These are phyloP conservation scores for Mixornis gularis DNA, from an alignment of 2,113 vertebrate genomes.

Conservation along the genomic window DNA sequence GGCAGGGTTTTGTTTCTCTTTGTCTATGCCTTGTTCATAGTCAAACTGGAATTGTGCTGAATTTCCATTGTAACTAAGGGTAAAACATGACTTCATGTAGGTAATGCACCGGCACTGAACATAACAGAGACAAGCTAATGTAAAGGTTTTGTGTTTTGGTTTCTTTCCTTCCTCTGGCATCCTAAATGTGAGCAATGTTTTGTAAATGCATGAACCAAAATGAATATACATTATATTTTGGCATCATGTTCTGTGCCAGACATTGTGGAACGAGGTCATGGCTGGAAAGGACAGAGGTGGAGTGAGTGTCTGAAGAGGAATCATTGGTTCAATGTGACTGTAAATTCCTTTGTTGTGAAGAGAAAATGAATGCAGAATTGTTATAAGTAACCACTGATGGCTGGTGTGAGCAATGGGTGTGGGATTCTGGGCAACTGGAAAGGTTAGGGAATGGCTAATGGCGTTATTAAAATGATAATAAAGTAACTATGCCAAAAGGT, in stretches of 20 bases:
- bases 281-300: background rate
- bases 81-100: background rate
- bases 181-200: background rate
- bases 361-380: background rate
- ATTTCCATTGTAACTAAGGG: background rate
- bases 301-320: background rate
- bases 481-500: background rate
- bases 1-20: background rate
- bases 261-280: background rate
- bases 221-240: background rate
- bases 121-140: background rate
- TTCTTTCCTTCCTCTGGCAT: background rate
- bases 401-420: background rate
- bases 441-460: constrained; percentile 49
- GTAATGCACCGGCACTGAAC: background rate
- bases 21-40: background rate
- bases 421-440: background rate
- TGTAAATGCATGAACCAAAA: background rate
- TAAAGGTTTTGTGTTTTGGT: background rate
- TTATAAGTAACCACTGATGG: background rate
- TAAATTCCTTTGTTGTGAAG: constrained; percentile 16
- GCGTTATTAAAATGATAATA: constrained; percentile 10
- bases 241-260: rapidly evolving
- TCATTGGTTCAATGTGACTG: background rate
- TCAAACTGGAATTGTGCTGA: background rate